Conservation (phyloP, 2,797 vertebrate species). For the Smutsia temminckii region DNA sequence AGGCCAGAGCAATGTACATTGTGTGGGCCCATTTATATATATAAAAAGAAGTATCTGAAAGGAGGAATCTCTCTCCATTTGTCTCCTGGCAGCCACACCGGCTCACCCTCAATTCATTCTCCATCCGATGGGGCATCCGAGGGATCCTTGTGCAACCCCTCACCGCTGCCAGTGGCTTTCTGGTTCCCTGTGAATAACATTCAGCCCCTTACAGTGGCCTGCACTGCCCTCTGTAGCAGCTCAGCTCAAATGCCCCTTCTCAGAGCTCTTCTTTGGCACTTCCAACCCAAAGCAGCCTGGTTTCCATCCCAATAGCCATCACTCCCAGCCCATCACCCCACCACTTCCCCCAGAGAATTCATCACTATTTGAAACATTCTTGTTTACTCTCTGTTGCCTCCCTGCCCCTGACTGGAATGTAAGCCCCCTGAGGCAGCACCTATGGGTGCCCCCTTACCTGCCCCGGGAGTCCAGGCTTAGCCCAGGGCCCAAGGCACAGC, state of each 20-base stretch:
- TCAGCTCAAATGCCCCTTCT: neutral
- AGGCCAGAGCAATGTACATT: neutral
- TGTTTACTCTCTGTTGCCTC: neutral
- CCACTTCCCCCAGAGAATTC: neutral
- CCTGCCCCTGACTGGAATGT: neutral
- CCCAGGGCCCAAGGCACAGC: accelerated
- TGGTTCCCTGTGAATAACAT: neutral
- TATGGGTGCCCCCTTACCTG: neutral
- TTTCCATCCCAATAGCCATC: neutral
- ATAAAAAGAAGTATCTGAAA: neutral
- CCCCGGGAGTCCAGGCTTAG: neutral
- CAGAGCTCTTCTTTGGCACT: neutral
- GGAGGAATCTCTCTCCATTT: neutral
- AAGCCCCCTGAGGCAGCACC: neutral
- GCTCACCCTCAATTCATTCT: neutral
- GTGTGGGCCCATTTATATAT: neutral
- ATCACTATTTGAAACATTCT: neutral
- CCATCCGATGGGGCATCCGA: neutral
- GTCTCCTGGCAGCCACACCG: neutral
- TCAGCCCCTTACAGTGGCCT: neutral
- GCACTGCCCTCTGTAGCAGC: neutral
- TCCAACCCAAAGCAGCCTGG: neutral
- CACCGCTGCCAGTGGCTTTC: neutral
- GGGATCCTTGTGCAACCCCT: neutral
- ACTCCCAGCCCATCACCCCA: neutral